Evolutionary conservation across 2,888 invertebrate genomes (phyloP).

Genomic region (Sesamia inferens): DNA sequence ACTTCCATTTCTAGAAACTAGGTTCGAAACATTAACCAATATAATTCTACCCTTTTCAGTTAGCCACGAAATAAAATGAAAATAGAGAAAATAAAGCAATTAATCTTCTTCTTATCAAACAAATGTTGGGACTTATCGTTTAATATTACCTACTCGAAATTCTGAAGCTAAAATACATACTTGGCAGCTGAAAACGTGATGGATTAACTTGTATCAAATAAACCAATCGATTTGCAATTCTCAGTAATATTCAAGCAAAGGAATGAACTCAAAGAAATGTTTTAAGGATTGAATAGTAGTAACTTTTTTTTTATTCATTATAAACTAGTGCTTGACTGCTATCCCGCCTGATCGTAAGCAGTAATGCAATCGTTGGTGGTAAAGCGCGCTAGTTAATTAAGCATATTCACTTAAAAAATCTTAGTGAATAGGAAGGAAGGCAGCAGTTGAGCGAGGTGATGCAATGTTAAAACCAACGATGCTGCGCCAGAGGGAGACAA

Average conservation of each 20-base stretch:
- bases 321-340: no score
- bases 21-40: slow-evolving; percentile 11
- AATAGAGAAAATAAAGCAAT: slow-evolving; percentile 24
- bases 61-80: slow-evolving; percentile 15
- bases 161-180: slow-evolving; percentile 20
- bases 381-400: no score
- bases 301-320: no score
- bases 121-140: slow-evolving; percentile 44
- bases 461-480: no score
- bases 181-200: slow-evolving; percentile 28
- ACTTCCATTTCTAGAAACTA: slow-evolving; percentile 9
- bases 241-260: slow-evolving; percentile 2
- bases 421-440: no score
- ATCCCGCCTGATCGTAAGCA: no score
- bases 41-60: background rate
- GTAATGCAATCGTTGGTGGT: no score
- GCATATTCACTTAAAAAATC: no score
- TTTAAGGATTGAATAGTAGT: slow-evolving; percentile 2
- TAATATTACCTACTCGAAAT: slow-evolving; percentile 38
- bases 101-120: slow-evolving; percentile 49
- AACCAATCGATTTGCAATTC: slow-evolving; percentile 37
- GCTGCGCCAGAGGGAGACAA: no score
- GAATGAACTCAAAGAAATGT: slow-evolving; percentile 3
- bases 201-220: slow-evolving; percentile 56
- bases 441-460: no score